A percentile compares a stretch with the other conserved stretches of the same genome.
phyloP scores from a whole-genome alignment of 2,888 invertebrate species.

The Disparrhopalites patrizii region DNA sequence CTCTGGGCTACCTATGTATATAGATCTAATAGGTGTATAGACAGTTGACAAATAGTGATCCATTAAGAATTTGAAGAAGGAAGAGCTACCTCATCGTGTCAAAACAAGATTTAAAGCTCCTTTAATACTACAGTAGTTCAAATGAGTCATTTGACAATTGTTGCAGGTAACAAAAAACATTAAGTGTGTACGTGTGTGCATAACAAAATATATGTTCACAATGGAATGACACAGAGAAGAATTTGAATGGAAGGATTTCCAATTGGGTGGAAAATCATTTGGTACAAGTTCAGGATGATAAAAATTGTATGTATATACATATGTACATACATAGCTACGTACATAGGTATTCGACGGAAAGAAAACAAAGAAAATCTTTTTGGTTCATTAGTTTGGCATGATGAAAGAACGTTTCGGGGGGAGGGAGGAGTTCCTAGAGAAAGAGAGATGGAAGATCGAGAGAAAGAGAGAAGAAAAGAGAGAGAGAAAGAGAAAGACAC shows the following conservation, averaged over 20 bases:
- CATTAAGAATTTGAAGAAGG: not conserved
- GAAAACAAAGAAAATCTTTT: slow-evolving; percentile 9
- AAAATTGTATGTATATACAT: too few relatives aligned
- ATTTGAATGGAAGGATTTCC: too few relatives aligned
- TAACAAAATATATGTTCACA: not conserved
- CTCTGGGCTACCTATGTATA: too few relatives aligned
- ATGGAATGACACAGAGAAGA: not conserved
- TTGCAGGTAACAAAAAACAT: too few relatives aligned
- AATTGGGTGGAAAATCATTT: too few relatives aligned
- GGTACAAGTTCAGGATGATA: too few relatives aligned
- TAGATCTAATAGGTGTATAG: too few relatives aligned
- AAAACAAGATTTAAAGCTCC: too few relatives aligned
- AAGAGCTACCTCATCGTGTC: not conserved
- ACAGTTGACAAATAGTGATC: not conserved
- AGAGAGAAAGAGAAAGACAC: slow-evolving; percentile 8
- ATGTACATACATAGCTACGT: not conserved
- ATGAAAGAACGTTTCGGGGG: not conserved
- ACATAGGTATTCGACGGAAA: not conserved
- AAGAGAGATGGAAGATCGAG: not conserved
- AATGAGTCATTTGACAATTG: too few relatives aligned
- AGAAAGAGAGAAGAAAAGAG: not conserved
- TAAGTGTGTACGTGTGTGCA: too few relatives aligned
- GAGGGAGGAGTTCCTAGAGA: slow-evolving; percentile 7
- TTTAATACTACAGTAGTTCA: too few relatives aligned
- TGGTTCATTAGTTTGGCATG: slow-evolving; percentile 24